Percentiles rank a stretch among this genome's conserved stretches.
phyloP scores from a whole-genome alignment of 2,113 vertebrate species.

The Grallaria varia region DNA sequence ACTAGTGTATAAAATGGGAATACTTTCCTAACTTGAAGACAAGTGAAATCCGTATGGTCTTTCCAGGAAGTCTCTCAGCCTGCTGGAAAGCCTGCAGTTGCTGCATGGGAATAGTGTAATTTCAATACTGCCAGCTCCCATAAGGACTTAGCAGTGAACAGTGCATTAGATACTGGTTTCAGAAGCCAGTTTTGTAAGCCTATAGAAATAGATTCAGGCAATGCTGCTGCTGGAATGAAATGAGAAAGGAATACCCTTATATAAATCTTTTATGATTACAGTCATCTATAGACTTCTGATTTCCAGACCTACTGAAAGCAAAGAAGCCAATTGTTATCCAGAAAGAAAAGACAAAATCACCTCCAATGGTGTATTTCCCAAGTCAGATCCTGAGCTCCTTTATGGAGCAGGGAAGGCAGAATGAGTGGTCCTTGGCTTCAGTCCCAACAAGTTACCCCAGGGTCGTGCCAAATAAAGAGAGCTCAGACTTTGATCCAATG shows the following conservation, averaged over 20 bases:
- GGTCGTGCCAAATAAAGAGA: not conserved
- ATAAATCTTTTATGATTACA: constrained; percentile 70
- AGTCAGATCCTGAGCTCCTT: not conserved
- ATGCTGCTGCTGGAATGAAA: constrained; percentile 56
- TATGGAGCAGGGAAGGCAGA: not conserved
- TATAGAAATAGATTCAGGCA: constrained; percentile 55
- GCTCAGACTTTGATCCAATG: not conserved
- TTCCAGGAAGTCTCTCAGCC: not conserved
- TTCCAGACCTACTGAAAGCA: constrained; percentile 54
- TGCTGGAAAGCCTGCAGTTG: constrained; percentile 29
- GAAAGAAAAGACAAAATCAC: constrained; percentile 44
- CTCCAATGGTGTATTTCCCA: not conserved
- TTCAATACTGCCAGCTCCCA: not conserved
- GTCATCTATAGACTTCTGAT: constrained; percentile 34
- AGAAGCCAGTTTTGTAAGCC: constrained; percentile 53
- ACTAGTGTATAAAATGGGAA: not conserved
- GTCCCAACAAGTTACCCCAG: not conserved
- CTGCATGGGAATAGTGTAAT: not conserved
- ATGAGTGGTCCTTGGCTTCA: not conserved
- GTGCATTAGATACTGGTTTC: constrained; percentile 4
- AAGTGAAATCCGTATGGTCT: constrained; percentile 2
- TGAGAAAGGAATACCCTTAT: constrained; percentile 62
- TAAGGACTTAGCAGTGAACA: constrained; percentile 48
- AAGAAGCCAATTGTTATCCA: constrained; percentile 56
- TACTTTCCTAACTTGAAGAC: constrained; percentile 19